These are phyloP conservation scores for Spatulosminthurus flaviceps DNA, from an alignment of 2,888 invertebrate genomes.

Conservation along the genomic window DNA sequence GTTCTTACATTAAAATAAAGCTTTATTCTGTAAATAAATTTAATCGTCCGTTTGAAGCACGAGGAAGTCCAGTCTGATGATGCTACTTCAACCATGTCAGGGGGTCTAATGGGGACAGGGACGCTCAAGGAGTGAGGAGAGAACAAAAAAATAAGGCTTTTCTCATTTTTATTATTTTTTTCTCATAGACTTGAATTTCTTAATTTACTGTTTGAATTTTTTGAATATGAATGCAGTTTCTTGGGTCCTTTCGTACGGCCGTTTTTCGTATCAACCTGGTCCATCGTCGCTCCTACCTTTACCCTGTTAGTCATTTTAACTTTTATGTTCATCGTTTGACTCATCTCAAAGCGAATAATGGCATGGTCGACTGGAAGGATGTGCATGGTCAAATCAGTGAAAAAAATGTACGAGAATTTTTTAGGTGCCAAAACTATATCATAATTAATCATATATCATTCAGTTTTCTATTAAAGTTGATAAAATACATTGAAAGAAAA, in stretches of 20 bases:
- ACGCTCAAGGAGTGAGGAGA: background rate
- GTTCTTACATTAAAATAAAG: constrained; percentile 11
- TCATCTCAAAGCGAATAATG: no score
- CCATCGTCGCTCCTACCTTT: background rate
- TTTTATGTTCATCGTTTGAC: background rate
- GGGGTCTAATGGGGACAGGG: no score
- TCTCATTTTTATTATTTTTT: background rate
- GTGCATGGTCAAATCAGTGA: no score
- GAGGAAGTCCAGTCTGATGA: background rate
- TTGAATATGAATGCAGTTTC: background rate
- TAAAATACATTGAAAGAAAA: no score
- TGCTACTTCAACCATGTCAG: background rate
- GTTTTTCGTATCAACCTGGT: background rate
- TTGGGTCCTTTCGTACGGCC: background rate
- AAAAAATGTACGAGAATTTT: no score
- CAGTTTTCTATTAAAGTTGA: no score
- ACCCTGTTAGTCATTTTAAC: background rate
- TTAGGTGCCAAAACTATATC: no score
- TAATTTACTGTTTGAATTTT: background rate
- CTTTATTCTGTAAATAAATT: background rate
- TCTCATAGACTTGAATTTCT: background rate
- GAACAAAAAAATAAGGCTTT: background rate
- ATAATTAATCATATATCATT: no score
- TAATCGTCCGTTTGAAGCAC: background rate
- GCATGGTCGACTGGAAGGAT: no score